Evolutionary conservation across 2,113 vertebrate species (phyloP).

Genomic region (Urocitellus parryii): DNA sequence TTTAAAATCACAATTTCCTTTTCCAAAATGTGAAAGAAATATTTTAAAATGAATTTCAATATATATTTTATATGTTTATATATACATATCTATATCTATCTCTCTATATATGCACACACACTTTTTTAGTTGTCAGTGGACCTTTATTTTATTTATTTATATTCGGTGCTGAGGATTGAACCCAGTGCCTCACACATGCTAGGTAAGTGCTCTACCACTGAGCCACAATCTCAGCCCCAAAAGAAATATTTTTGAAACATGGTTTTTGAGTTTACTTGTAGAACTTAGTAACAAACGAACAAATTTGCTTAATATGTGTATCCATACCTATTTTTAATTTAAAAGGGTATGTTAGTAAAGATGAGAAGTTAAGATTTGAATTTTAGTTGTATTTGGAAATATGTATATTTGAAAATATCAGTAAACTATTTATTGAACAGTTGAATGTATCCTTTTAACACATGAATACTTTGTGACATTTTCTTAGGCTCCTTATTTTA

Average conservation of each 20-base stretch:
- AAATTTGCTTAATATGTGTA: constrained; percentile 42
- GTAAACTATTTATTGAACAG: constrained; percentile 52
- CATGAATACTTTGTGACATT: constrained; percentile 71
- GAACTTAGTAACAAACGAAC: constrained; percentile 55
- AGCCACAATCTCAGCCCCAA: background rate
- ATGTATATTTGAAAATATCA: constrained; percentile 42
- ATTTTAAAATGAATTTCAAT: constrained; percentile 25
- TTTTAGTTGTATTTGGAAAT: background rate
- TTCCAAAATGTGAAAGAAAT: constrained; percentile 65
- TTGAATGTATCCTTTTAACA: constrained; percentile 47
- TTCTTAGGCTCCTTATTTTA: constrained; percentile 71
- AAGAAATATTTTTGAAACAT: constrained; percentile 68
- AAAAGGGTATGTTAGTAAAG: constrained; percentile 43
- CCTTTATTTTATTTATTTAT: no score
- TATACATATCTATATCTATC: no score
- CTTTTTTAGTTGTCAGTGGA: no score
- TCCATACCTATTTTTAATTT: constrained; percentile 37
- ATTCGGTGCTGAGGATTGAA: no score
- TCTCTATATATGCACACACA: no score
- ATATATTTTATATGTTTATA: no score
- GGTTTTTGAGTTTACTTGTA: constrained; percentile 58
- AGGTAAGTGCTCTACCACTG: no score
- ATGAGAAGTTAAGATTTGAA: background rate
- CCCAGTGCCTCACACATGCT: no score
- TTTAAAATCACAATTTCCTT: constrained; percentile 77